Evolutionary conservation across 2,797 vertebrate genomes (phyloP), one percentile per base, ranked within the genome.

Genomic region (Typhlichthys eigenmanni): DNA sequence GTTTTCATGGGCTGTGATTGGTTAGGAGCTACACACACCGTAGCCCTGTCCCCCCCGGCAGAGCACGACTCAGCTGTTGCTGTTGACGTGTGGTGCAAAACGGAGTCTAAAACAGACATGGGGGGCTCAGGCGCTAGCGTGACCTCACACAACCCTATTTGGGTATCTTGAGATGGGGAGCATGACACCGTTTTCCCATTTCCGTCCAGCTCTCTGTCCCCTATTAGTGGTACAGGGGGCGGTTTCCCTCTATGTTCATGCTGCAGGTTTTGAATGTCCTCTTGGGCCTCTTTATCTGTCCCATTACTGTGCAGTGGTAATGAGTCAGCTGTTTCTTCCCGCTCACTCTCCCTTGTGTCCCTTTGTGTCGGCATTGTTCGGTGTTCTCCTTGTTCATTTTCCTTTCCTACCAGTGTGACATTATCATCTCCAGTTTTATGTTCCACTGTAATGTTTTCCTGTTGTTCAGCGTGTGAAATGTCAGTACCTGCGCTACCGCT

Each of bases 291-390:
- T 76, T 82, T 76, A 75, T 86, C 68, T 59, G 74, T 34, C 46
- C 48, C 74, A 73, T 77, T 71, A 76, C 24, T 60, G 55, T 67
- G 59, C 55, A 65, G 81, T 56, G 54, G 47, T 55, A 55, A 34
- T 62, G 69, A 58, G 55, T 51, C 64, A 13, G 57, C 66, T 58
- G 73, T 69, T 84, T 58, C 75, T 65, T 56, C 65, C 62, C 66
- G 67, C n/a, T 46, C 50, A n/a, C 48, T 62, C 10, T 69, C 66
- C 62, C 58, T 74, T 59, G 72, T 81, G 87, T 83, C 78, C 64
- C 72, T 61, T 60, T 64, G 75, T 69, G 83, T 75, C 59, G 66
- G 53, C 43, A 57, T 38, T 59, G 13, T 63, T 67, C 62, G 64
- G 14, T 79, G 56, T 65, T 69, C 59, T 47, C 50, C 63, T 60